Conservation (phyloP, 2,797 vertebrate species). For the Aotus griseimembra region DNA sequence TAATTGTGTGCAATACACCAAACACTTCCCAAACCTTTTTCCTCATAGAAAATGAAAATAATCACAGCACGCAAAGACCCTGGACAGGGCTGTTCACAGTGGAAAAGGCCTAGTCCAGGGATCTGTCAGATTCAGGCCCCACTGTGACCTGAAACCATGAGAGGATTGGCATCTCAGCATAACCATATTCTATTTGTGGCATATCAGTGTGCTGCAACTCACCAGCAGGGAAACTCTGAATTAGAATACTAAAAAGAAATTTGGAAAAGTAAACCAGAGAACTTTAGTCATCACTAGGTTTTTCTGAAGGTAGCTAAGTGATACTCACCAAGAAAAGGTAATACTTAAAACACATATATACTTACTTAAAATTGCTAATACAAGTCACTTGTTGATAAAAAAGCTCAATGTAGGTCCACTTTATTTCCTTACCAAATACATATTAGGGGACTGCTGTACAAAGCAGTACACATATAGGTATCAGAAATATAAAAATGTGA, state of each 20-base stretch:
- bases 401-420: not conserved
- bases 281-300: not conserved
- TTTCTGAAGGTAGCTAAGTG: not conserved
- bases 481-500: constrained; percentile 9
- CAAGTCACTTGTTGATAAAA: not conserved
- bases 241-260: not conserved
- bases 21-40: not conserved
- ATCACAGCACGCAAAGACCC: not conserved
- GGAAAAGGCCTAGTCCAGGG: not conserved
- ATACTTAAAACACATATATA: not conserved
- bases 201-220: not conserved
- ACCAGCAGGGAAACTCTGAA: not conserved
- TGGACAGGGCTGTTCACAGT: not conserved
- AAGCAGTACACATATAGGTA: not conserved
- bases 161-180: not conserved
- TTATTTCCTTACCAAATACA: constrained; percentile 18
- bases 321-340: constrained; percentile 16
- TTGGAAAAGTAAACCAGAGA: not conserved
- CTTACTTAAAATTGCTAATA: not conserved
- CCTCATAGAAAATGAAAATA: not conserved
- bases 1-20: not conserved
- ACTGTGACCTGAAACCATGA: not conserved
- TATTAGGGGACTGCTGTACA: not conserved
- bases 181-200: not conserved
- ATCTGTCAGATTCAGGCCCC: not conserved